Percentiles rank a stretch among this genome's conserved stretches.
phyloP scores from a whole-genome alignment of 1,140 invertebrate species.

The Tetragonula clypearis region DNA sequence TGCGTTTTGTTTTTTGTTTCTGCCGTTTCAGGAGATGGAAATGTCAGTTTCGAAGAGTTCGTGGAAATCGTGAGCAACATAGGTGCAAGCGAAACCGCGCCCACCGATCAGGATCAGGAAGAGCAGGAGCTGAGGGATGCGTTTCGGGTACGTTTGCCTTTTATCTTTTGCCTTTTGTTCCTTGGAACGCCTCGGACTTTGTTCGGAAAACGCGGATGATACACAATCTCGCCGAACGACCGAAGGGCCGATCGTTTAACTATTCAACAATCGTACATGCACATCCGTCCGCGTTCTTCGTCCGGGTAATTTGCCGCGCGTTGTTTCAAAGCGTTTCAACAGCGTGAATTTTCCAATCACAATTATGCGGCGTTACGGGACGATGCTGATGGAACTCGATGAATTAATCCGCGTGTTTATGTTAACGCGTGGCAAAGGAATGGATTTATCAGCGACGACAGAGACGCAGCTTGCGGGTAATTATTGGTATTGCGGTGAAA shows the following conservation, averaged over 20 bases:
- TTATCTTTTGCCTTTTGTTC: slow-evolving; percentile 35
- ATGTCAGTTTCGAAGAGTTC: slow-evolving; percentile 96
- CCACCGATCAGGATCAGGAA: slow-evolving; percentile 87
- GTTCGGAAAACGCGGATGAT: slow-evolving; percentile 9
- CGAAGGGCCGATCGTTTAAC: neutral
- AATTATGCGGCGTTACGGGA: neutral
- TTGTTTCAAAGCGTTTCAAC: neutral
- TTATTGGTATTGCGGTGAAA: neutral
- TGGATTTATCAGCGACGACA: neutral
- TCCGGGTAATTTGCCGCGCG: neutral
- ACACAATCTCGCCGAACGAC: neutral
- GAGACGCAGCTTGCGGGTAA: neutral
- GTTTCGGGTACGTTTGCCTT: slow-evolving; percentile 86
- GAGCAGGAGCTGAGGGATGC: slow-evolving; percentile 93
- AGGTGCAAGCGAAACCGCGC: slow-evolving; percentile 83
- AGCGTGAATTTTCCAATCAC: neutral
- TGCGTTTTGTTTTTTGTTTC: slow-evolving; percentile 33
- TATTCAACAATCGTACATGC: slow-evolving; percentile 4
- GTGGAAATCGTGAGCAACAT: slow-evolving; percentile 95
- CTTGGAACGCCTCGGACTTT: neutral
- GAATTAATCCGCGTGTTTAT: neutral
- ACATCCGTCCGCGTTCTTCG: neutral
- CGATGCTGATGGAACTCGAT: neutral
- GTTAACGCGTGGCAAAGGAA: neutral
- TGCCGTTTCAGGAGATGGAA: slow-evolving; percentile 88